A percentile compares a stretch with the other conserved stretches of the same genome.
phyloP scores from a whole-genome alignment of 2,113 vertebrate genomes.

The Delphinapterus leucas region DNA sequence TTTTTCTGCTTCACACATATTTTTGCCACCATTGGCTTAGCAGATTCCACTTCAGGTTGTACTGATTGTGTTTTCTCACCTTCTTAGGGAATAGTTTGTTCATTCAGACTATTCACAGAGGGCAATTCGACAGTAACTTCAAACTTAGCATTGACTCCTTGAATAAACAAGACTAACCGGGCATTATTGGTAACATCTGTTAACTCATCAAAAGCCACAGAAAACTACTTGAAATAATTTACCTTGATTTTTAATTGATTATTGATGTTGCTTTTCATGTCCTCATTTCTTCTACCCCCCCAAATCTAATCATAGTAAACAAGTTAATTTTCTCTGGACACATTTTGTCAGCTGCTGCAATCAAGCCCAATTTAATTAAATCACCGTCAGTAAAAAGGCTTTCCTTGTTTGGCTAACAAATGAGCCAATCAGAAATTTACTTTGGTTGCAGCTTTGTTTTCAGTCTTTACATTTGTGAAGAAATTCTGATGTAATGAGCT shows the following conservation, averaged over 20 bases:
- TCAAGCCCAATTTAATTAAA: neutral
- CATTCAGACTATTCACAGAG: neutral
- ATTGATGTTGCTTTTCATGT: neutral
- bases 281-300: neutral
- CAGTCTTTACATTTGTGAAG: neutral
- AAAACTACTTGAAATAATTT: neutral
- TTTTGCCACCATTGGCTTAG: neutral
- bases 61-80: neutral
- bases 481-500: neutral
- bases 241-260: neutral
- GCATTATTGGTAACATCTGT: neutral
- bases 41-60: neutral
- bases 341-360: neutral
- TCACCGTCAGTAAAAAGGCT: neutral
- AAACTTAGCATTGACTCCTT: neutral
- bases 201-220: neutral
- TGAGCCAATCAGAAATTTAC: neutral
- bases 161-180: neutral
- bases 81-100: neutral
- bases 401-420: neutral
- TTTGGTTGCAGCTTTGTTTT: neutral
- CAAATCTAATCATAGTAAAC: neutral
- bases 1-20: neutral
- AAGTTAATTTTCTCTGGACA: neutral
- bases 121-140: neutral